Evolutionary conservation across 2,113 vertebrate genomes (phyloP).

Genomic region (Zosterops lateralis): DNA sequence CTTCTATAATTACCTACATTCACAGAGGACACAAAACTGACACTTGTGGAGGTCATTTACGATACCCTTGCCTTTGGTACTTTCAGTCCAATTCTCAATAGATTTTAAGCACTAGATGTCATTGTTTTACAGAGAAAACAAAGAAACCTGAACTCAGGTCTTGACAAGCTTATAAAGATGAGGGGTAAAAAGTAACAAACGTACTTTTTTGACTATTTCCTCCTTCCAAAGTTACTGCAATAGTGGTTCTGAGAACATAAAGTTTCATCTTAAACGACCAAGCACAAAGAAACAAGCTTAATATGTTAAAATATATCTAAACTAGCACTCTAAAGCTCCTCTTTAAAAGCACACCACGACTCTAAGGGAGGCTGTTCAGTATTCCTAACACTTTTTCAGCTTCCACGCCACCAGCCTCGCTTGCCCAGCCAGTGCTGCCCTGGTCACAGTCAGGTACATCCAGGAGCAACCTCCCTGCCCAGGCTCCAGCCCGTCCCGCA

Average conservation of each 20-base stretch:
- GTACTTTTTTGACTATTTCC: not conserved
- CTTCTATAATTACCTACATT: not conserved
- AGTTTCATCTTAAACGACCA: not conserved
- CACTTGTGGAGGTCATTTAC: not conserved
- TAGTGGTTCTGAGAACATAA: fast-evolving
- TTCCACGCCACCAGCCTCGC: fast-evolving
- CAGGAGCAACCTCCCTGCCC: fast-evolving
- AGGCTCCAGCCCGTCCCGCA: fast-evolving
- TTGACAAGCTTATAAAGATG: not conserved
- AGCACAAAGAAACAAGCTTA: not conserved
- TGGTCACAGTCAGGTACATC: fast-evolving
- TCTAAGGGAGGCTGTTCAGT: fast-evolving
- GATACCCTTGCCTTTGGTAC: fast-evolving
- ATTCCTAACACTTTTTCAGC: not conserved
- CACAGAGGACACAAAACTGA: not conserved
- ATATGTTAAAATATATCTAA: fast-evolving
- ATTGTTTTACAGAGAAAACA: slow-evolving; percentile 43
- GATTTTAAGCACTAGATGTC: slow-evolving; percentile 54
- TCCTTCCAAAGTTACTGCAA: not conserved
- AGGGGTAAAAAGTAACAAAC: not conserved
- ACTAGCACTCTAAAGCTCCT: not conserved
- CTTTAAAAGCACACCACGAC: fast-evolving
- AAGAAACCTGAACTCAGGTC: not conserved
- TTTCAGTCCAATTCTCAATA: not conserved
- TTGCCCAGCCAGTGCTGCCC: fast-evolving